Conservation (phyloP, 2,113 vertebrate species). For the Panthera leo region DNA sequence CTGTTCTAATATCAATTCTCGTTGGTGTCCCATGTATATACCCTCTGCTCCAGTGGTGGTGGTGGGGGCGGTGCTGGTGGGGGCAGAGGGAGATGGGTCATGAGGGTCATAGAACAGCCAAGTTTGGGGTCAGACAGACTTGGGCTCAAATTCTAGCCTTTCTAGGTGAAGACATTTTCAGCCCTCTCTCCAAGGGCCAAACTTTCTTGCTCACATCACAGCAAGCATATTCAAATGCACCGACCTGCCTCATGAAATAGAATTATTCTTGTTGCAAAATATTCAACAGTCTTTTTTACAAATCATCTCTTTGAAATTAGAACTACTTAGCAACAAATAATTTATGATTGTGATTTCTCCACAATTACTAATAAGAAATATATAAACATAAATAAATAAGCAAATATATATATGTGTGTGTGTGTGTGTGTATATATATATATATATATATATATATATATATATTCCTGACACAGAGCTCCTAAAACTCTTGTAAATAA, state of each 20-base stretch:
- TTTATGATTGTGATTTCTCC: constrained; percentile 24
- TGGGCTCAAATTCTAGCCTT: not conserved
- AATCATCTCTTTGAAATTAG: constrained; percentile 45
- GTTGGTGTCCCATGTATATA: not conserved
- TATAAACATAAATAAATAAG: no score
- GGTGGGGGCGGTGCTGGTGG: no score
- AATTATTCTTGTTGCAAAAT: constrained; percentile 37
- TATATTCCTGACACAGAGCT: not conserved
- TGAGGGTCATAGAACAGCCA: not conserved
- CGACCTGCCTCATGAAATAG: not conserved
- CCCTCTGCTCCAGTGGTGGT: not conserved
- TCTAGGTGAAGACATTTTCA: not conserved
- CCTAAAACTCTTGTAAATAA: not conserved
- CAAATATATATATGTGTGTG: not conserved
- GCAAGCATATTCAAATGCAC: not conserved
- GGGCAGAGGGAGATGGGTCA: no score
- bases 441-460: not conserved
- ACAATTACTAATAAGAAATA: not conserved
- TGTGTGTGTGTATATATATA: not conserved
- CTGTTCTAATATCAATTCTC: not conserved
- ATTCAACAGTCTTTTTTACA: constrained; percentile 19
- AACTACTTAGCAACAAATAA: constrained; percentile 44
- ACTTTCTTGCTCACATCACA: not conserved
- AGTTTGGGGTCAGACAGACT: not conserved
- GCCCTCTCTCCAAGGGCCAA: not conserved